Evolutionary conservation across 2,888 invertebrate genomes (phyloP), one percentile per base, ranked within the genome.

Genomic region (Pyrocoelia pectoralis): DNA sequence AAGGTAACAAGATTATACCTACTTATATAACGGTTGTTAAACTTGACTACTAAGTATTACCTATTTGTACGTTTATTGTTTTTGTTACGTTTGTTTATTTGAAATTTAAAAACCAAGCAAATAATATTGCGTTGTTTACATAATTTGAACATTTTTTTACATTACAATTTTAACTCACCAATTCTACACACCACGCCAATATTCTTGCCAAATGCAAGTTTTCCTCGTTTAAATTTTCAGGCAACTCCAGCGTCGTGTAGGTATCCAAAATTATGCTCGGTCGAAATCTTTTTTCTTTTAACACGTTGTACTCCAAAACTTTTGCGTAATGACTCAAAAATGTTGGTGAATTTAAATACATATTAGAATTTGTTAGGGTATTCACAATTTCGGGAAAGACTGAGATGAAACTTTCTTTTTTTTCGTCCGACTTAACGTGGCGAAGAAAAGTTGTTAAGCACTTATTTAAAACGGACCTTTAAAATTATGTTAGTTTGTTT

Each of bases 151-250:
- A 24, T 24, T 24, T 24, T 24, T 6, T 24, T 24, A 24, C 3
- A 24, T 24, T 24, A 24, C 6, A 33, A 33, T n/a, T 10, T 33
- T 2, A n/a, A 46, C 46, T 46, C 17, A 46, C 46, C 46, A 46
- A n/a, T 17, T 46, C 46, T 17, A 46, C 8, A n/a, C 46, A 46
- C 46, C 46, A 46, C 1, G 46, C 46, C 17, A 46, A 46, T 1
- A 46, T 46, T 10, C 15, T 46, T 6, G 46, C 17, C n/a, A 46
- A 46, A 17, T 46, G 46, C 17, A 46, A 3, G 17, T 46, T 46
- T 9, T 46, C 18, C 15, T 15, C 46, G 17, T 14, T 46, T 10
- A 46, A 18, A 18, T 17, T 15, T 3, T 18, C 46, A 8, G 46
- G 18, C 17, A 10, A 1, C 17, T 46, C 46, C n/a, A 46, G n/a